Evolutionary conservation across 2,797 vertebrate species (phyloP), one percentile per base, ranked within the genome.

Genomic region (Echeneis naucrates): DNA sequence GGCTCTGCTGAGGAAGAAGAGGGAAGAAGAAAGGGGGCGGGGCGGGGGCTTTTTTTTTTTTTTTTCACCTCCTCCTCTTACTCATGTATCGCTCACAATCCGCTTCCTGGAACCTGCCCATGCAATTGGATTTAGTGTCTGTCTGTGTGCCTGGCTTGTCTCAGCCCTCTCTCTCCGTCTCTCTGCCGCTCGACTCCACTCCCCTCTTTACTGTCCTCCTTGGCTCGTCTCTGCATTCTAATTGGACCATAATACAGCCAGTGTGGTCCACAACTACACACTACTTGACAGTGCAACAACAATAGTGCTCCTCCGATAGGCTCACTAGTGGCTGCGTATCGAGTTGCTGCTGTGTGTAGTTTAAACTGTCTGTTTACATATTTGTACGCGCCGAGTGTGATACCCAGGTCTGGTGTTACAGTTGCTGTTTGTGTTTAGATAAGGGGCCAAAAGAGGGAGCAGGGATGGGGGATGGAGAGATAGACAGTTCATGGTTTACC

Each of bases 101-200:
- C 56, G 71, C 85, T 93, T 92, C 88, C 89, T 91, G 91, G 87
- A 91, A 88, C 80, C 79, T 81, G 84, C 85, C 80, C 81, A 67
- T 85, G 74, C 89, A 90, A 92, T 89, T 89, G 91, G 88, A 92
- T 93, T 92, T 92, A 82, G 80, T 85, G 80, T 83, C 79, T 84
- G 82, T 92, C 86, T 80, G 89, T 86, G 85, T 80, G 89, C 87
- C 91, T 92, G 90, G 90, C 83, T 92, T 90, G 80, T 89, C 84
- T 92, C 90, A 92, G 56, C 57, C 68, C 67, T 60, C 65, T 68
- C 73, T 75, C 72, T 68, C 61, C 26, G 48, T 75, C 68, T 68
- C 58, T 67, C 59, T 42, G 4, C 59, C 4, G n/a, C n/a, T n/a
- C n/a, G n/a, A 75, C 78, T 83, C 70, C 77, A 55, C 83, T 78